phyloP scores from a whole-genome alignment of 2,113 vertebrate genomes.

The Archocentrus centrarchus region DNA sequence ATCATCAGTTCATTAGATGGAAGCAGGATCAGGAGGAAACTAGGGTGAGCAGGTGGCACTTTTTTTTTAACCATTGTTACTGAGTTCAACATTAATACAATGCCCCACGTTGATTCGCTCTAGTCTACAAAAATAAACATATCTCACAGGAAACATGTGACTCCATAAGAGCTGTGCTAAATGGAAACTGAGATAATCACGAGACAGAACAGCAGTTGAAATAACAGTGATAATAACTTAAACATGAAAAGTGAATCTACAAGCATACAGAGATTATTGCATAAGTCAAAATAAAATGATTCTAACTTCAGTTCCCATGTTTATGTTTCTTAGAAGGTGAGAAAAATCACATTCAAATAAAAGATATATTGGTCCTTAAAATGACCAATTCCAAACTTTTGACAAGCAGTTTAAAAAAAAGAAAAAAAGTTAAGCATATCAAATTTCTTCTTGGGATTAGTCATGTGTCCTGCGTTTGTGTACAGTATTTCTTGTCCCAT shows the following conservation, averaged over 20 bases:
- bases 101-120: background rate
- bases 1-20: background rate
- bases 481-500: background rate
- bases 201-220: background rate
- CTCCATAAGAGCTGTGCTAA: background rate
- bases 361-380: too few relatives aligned
- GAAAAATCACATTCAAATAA: too few relatives aligned
- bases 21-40: background rate
- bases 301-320: too few relatives aligned
- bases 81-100: background rate
- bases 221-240: fast-evolving
- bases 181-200: too few relatives aligned
- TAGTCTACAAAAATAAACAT: background rate
- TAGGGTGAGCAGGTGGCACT: background rate
- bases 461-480: too few relatives aligned
- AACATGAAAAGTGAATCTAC: background rate
- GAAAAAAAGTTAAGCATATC: too few relatives aligned
- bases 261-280: background rate
- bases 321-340: too few relatives aligned
- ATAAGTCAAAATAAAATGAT: too few relatives aligned
- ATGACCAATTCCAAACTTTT: too few relatives aligned
- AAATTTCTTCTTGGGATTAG: too few relatives aligned
- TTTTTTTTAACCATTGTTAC: background rate
- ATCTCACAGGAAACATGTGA: background rate
- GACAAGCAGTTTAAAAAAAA: too few relatives aligned